Percentiles rank a stretch among this genome's conserved stretches.
phyloP scores from a whole-genome alignment of 2,888 invertebrate species.

The Acronicta psi region DNA sequence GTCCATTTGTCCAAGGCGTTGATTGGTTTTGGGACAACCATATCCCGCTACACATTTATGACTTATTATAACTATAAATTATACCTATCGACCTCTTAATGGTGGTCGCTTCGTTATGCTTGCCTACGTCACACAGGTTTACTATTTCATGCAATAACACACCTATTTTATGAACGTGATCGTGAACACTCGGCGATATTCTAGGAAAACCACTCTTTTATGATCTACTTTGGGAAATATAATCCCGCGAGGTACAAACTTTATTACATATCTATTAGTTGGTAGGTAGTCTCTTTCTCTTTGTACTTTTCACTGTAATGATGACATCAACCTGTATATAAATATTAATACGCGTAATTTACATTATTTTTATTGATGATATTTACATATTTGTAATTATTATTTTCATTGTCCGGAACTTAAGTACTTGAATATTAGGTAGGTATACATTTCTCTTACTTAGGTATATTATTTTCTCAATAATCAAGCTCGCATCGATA shows the following conservation, averaged over 20 bases:
- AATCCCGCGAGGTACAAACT: slow-evolving; percentile 10
- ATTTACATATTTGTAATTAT: too few relatives aligned
- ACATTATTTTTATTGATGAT: too few relatives aligned
- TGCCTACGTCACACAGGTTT: slow-evolving; percentile 22
- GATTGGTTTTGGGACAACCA: neutral
- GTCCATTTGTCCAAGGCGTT: neutral
- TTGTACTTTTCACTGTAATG: neutral
- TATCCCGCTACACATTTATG: neutral
- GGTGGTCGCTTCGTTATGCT: neutral
- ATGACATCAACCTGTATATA: too few relatives aligned
- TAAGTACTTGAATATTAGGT: too few relatives aligned
- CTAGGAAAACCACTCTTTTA: slow-evolving; percentile 54
- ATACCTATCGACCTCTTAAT: slow-evolving; percentile 3
- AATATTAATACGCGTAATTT: too few relatives aligned
- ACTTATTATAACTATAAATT: neutral
- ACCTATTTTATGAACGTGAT: slow-evolving; percentile 63
- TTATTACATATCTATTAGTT: neutral
- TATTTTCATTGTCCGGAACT: too few relatives aligned
- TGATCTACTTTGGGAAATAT: slow-evolving; percentile 54
- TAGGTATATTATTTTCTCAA: too few relatives aligned
- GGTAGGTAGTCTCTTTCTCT: neutral
- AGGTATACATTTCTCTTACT: too few relatives aligned
- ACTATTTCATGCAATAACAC: slow-evolving; percentile 49
- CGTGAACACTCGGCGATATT: slow-evolving; percentile 42
- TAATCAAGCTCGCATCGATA: too few relatives aligned